phyloP scores from a whole-genome alignment of 2,113 vertebrate genomes.

The Crocuta crocuta region DNA sequence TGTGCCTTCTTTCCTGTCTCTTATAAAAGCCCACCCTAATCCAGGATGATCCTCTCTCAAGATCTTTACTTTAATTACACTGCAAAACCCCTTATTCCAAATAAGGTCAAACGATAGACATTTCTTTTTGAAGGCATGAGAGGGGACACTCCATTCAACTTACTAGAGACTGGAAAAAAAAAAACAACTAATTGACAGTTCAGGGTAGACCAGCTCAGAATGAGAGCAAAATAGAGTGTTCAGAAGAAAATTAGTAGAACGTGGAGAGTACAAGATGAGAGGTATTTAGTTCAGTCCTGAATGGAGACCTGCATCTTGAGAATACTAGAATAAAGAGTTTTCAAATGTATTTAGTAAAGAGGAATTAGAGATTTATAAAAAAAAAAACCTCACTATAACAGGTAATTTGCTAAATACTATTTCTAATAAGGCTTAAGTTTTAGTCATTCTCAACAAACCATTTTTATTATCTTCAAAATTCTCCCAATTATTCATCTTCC shows the following conservation, averaged over 20 bases:
- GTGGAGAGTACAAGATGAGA: neutral
- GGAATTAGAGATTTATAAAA: slow-evolving; percentile 52
- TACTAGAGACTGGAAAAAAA: neutral
- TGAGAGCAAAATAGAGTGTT: neutral
- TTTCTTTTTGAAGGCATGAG: neutral
- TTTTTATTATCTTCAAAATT: slow-evolving; percentile 10
- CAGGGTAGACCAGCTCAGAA: neutral
- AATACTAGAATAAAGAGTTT: neutral
- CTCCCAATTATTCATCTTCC: neutral
- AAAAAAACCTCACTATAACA: neutral
- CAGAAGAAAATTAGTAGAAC: neutral
- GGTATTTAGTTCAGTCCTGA: neutral
- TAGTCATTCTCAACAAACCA: neutral
- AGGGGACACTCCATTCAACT: neutral
- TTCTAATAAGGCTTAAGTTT: neutral
- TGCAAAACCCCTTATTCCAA: neutral
- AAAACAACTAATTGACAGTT: neutral
- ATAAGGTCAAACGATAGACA: neutral
- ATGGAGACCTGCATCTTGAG: neutral
- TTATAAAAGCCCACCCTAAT: neutral
- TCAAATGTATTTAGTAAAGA: neutral
- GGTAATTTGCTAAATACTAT: neutral
- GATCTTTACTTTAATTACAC: neutral
- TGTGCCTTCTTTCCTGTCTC: neutral
- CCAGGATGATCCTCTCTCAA: neutral